Base-by-base conservation (phyloP, 2,888 invertebrate genomes). In the Mythimna lalbum region DNA sequence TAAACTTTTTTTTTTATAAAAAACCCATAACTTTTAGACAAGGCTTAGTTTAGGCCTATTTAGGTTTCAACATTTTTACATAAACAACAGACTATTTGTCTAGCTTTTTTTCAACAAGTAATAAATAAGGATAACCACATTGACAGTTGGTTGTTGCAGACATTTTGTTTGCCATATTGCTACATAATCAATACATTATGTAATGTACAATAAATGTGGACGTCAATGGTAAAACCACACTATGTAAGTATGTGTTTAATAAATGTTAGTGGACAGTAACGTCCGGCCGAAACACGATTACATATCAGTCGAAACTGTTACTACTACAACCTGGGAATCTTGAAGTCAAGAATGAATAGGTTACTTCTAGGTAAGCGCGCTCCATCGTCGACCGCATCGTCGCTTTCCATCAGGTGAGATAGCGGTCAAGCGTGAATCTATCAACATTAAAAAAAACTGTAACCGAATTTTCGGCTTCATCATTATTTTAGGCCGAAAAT, bases 131-230 rank as follows among this genome's bases (percentile, higher is more conserved):
- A 39, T 60, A 21, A 71, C 21, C 6, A 77, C 39, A 61, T 53
- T 9, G 31, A 17, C 14, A 36, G 23, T 50, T 12, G 27, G 43
- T 50, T 50, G 21, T 47, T 73, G 59, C 36, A 5, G 2, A 4
- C 19, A 27, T 47, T 9, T 57, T 52, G 39, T 70, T 62, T 78
- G 31, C 31, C 17, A 31, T 33, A 36, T 36, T 73, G 36, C 21
- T 47, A 52, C 9, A 60, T n/a, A 21, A 60, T 72, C 27, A 73
- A 60, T 50, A 52, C 55, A 59, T 72, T 63, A 21, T 39, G 59
- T 50, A 55, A 75, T 50, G 39, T 33, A 50, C 27, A 14, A 49
- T 21, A 14, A 63, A 72, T 60, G 39, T 31, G 27, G 10, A 36
- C 21, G 10, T 43, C 43, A 21, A 55, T 60, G 49, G 27, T 55